Evolutionary conservation across 2,113 vertebrate species (phyloP), one percentile per base, ranked within the genome.

Genomic region (Sisor rabdophorus): DNA sequence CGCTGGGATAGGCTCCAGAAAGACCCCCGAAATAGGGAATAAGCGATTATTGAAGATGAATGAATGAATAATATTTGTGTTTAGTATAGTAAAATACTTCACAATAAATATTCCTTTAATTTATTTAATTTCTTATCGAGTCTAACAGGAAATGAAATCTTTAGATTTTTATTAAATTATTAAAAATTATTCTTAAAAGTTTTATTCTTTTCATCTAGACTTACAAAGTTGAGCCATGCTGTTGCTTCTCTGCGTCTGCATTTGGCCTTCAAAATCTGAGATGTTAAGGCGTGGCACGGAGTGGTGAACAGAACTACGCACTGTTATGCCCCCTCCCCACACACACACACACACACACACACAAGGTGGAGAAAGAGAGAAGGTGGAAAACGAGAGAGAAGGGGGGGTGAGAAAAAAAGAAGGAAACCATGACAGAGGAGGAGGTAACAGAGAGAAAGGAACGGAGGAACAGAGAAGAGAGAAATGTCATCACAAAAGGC

Each of bases 151-250:
- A n/a, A 22, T 20, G 22, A 1, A 47, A 0, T 6, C 24, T 15
- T 67, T 24, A 16, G 4, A 1, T 64, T 30, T 63, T 44, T n/a
- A n/a, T n/a, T n/a, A n/a, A n/a, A n/a, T n/a, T n/a, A n/a, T n/a
- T n/a, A n/a, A n/a, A n/a, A n/a, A n/a, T n/a, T n/a, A n/a, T n/a
- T n/a, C n/a, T n/a, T n/a, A n/a, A n/a, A n/a, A n/a, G n/a, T 17
- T 30, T 79, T 32, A 24, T 40, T 58, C 54, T 63, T 71, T 52
- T 56, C 15, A 61, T 73, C 86, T 86, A 82, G 85, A 98, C 97
- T 98, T 94, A 98, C 96, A 95, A 87, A 97, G 94, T 93, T 93
- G 93, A 94, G 95, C 95, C 93, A 92, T 86, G 93, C 96, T 98
- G 93, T 93, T 91, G 90, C 93, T 95, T 90, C 92, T 94, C 85